Percentiles rank a stretch among this genome's conserved stretches.
Evolutionary conservation across 2,888 invertebrate genomes (phyloP).

Genomic region (Parasteatoda lunata): DNA sequence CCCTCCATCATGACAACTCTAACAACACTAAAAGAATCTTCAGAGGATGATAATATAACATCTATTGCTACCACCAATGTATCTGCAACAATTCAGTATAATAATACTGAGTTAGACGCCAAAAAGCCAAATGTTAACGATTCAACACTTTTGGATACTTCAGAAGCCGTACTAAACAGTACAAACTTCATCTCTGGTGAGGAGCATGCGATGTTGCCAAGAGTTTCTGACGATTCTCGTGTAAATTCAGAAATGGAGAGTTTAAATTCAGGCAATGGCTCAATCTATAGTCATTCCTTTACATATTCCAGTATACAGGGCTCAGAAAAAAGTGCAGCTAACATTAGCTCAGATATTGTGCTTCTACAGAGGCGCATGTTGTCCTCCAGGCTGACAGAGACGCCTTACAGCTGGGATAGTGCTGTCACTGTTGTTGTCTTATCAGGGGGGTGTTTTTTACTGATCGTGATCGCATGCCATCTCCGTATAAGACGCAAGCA

Average conservation of each 20-base stretch:
- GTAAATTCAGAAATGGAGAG: neutral
- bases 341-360: neutral
- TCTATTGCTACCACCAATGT: neutral
- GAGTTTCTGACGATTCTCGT: neutral
- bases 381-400: conserved; percentile 21
- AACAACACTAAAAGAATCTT: neutral
- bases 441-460: conserved; percentile 61
- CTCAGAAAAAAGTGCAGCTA: neutral
- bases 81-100: neutral
- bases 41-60: neutral
- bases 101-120: neutral
- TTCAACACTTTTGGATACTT: neutral
- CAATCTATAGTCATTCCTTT: neutral
- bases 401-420: conserved; percentile 10
- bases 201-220: neutral
- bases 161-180: neutral
- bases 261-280: neutral
- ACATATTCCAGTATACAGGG: no score
- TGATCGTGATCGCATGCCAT: conserved; percentile 57
- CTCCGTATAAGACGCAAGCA: conserved; percentile 55
- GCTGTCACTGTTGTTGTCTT: conserved; percentile 58
- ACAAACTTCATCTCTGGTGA: neutral
- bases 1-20: neutral
- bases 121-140: no score
- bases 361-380: conserved; percentile 14